Conservation (phyloP, 1,140 invertebrate genomes). For the Megalopta genalis region DNA sequence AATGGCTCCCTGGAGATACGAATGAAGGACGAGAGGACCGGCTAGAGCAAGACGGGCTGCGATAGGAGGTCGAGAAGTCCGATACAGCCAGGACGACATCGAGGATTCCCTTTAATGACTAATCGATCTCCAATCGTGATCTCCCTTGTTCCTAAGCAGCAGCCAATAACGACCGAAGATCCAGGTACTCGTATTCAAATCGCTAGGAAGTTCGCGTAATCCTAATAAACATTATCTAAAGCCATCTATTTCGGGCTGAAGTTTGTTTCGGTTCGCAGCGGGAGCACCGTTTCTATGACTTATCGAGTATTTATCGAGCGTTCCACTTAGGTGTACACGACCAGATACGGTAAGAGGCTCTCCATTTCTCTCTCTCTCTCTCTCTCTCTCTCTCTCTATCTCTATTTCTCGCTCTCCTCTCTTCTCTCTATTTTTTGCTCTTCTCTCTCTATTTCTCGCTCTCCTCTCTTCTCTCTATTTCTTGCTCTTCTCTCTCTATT, state of each 20-base stretch:
- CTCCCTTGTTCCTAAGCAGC: constrained; percentile 39
- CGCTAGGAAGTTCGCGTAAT: constrained; percentile 13
- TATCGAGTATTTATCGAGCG: constrained; percentile 44
- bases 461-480: too few relatives aligned
- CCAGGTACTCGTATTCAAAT: constrained; percentile 50
- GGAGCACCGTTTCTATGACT: constrained; percentile 9
- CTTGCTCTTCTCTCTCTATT: too few relatives aligned
- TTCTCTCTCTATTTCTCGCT: too few relatives aligned
- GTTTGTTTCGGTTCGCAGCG: constrained; percentile 28
- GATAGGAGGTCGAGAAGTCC: background rate
- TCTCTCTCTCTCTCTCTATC: too few relatives aligned
- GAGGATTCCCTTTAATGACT: constrained; percentile 52
- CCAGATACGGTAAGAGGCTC: constrained; percentile 4
- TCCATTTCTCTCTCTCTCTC: too few relatives aligned
- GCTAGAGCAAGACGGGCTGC: too few relatives aligned
- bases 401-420: too few relatives aligned
- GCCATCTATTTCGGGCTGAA: constrained; percentile 25
- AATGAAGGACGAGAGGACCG: constrained; percentile 38
- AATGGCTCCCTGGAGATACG: constrained; percentile 55
- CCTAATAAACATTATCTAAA: constrained; percentile 44
- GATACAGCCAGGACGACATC: constrained; percentile 3
- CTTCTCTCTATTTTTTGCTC: too few relatives aligned
- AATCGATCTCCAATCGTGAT: constrained; percentile 60
- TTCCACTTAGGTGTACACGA: constrained; percentile 32
- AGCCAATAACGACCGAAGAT: constrained; percentile 36